Conservation (phyloP, 2,797 vertebrate species). For the Geotrypetes seraphini region DNA sequence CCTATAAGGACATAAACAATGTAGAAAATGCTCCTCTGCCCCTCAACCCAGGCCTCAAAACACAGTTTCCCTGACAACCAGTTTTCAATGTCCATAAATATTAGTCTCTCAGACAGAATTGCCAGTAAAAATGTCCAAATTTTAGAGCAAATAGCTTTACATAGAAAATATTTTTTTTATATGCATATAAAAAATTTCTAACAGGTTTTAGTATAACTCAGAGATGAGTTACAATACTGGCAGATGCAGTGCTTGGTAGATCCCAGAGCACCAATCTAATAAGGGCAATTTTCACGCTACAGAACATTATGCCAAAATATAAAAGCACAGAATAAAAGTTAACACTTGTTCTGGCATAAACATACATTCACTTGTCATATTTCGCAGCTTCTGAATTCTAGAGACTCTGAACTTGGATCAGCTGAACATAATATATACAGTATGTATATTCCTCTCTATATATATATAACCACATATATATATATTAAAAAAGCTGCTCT, state of each 20-base stretch:
- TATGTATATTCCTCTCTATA: no score
- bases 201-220: no score
- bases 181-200: no score
- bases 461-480: no score
- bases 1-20: background rate
- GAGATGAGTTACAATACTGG: constrained; percentile 12
- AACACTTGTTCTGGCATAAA: constrained; percentile 61
- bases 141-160: no score
- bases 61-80: constrained; percentile 14
- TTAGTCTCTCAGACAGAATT: no score
- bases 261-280: background rate
- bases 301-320: constrained; percentile 8
- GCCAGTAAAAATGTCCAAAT: no score
- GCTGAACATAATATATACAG: no score
- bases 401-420: constrained; percentile 16
- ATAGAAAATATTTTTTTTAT: no score
- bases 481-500: no score
- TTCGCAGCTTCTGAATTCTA: constrained; percentile 30
- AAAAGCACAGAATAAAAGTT: background rate
- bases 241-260: constrained; percentile 15
- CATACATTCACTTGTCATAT: constrained; percentile 86
- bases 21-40: constrained; percentile 4
- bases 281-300: constrained; percentile 13
- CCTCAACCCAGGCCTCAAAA: constrained; percentile 7
- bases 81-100: no score